Evolutionary conservation across 2,113 vertebrate species (phyloP).

Genomic region (Toxotes jaculatrix): DNA sequence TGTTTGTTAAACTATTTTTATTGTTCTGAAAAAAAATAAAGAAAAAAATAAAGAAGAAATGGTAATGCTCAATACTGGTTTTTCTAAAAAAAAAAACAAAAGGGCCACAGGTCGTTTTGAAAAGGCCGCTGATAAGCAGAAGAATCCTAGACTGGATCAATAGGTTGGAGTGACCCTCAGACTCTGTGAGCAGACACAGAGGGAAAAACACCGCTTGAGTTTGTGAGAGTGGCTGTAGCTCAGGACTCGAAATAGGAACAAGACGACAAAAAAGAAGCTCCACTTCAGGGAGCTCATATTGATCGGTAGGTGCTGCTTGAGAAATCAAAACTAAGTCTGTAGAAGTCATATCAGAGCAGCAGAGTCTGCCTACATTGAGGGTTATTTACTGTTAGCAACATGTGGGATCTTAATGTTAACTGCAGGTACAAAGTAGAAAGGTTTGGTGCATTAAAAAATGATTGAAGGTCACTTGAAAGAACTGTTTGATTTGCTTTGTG

Average conservation of each 20-base stretch:
- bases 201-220: conserved; percentile 16
- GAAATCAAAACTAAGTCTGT: conserved; percentile 23
- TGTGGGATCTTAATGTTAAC: conserved; percentile 2
- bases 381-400: not conserved
- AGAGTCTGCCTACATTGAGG: not conserved
- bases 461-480: not conserved
- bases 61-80: conserved; percentile 18
- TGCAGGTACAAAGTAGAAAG: not conserved
- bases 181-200: conserved; percentile 18
- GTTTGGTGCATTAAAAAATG: too few species aligned
- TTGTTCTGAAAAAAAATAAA: conserved; percentile 82
- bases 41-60: conserved; percentile 67
- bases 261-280: conserved; percentile 1
- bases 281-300: conserved; percentile 22
- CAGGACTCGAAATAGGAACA: conserved; percentile 24
- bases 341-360: not conserved
- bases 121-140: conserved; percentile 14
- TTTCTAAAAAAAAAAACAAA: not conserved
- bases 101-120: not conserved
- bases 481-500: not conserved
- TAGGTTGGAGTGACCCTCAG: conserved; percentile 54
- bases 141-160: conserved; percentile 45
- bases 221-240: conserved; percentile 13
- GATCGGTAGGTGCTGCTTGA: conserved; percentile 35
- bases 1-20: conserved; percentile 88